phyloP scores from a whole-genome alignment of 2,113 vertebrate species.

The Pedetes capensis region DNA sequence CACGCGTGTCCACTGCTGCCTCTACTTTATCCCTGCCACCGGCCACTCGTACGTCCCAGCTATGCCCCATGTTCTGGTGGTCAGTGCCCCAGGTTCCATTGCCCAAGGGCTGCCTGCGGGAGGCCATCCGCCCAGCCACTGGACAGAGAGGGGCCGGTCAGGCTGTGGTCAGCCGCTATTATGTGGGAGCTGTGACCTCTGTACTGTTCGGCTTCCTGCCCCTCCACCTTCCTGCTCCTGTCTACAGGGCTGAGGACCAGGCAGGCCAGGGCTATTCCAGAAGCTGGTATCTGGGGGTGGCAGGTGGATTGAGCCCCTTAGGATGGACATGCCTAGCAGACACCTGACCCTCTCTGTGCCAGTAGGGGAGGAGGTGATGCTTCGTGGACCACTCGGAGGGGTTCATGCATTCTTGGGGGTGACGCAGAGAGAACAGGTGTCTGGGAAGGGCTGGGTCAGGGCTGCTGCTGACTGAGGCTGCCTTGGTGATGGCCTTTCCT shows the following conservation, averaged over 20 bases:
- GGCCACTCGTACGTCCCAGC: constrained; percentile 92
- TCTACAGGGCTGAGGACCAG: neutral
- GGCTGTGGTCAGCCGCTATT: neutral
- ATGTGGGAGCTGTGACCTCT: neutral
- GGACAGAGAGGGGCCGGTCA: neutral
- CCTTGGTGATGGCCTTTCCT: neutral
- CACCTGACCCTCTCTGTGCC: neutral
- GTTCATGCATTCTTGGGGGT: accelerated
- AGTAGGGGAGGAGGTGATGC: no score
- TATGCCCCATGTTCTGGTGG: neutral
- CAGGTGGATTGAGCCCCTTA: neutral
- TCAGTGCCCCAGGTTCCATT: neutral
- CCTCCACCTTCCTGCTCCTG: neutral
- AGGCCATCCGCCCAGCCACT: accelerated
- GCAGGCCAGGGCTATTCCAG: neutral
- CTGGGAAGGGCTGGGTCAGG: neutral
- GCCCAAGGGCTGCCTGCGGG: accelerated
- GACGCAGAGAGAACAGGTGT: neutral
- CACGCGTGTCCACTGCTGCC: constrained; percentile 97
- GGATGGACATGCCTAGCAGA: neutral
- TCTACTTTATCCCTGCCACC: constrained; percentile 98
- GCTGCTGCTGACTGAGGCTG: no score
- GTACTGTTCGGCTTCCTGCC: neutral
- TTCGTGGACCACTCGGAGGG: neutral
- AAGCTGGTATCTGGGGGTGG: no score